Base-by-base conservation (phyloP, 2,888 invertebrate genomes). In the Acrobasis consociella region DNA sequence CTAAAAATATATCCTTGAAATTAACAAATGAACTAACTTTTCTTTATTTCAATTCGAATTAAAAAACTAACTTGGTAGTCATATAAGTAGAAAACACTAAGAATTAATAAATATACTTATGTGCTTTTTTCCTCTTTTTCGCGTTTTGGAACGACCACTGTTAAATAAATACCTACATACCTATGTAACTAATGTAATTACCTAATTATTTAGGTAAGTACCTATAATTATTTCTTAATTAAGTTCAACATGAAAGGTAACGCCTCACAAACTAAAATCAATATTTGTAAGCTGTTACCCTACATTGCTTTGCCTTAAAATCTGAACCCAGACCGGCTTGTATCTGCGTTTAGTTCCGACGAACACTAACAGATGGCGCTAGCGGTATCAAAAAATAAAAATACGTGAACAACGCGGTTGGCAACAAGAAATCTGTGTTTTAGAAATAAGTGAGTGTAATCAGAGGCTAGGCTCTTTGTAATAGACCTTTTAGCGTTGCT, bases 321-420 rank as follows among this genome's bases (percentile, higher is more conserved):
- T 13, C 15, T 60, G 16, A 37, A 38, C 9, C 11, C 2, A 60
- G 46, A 16, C 13, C 7, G 31, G 63, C 51, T 65, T 59, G 37
- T 62, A 62, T 63, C 58, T 63, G 60, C 62, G 58, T 62, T 62
- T 71, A 69, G 71, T 81, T 72, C 67, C 5, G 0, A 9, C 9
- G 9, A 16, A 1, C 9, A 52, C 46, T 62, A 67, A 73, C 22
- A 86, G 86, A 82, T 85, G 86, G 81, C 84, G 79, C 46, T 76
- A 68, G 65, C 31, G 3, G 77, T 70, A 15, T 31, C 52, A n/a
- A 38, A 58, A 17, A 17, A 17, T 56, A 22, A 56, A 56, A 42
- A 53, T 58, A n/a, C 5, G 11, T 5, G 31, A 50, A 67, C 63
- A 58, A 46, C 49, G 8, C 38, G 65, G 76, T 50, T 77, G 63